Base-by-base conservation (phyloP, 1,140 invertebrate species). In the Brachionus plicatilis region DNA sequence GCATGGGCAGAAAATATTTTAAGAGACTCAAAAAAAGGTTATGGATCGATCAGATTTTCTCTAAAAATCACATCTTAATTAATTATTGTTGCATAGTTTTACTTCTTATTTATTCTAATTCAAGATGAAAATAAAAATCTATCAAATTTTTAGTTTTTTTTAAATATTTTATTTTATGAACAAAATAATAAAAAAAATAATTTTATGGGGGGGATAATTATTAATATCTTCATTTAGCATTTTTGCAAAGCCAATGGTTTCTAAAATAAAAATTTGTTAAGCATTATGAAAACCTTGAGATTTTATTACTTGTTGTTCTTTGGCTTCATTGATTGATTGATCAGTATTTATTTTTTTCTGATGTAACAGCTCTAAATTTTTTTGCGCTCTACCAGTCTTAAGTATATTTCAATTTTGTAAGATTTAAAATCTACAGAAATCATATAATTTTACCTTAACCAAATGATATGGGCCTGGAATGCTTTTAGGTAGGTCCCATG, bases 401-500 rank as follows among this genome's bases (percentile, higher is more conserved):
- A 50, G 50, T 50, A 43, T 1, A 80, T 20, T 56, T 33, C 56
- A 47, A 56, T 0, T 29, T 56, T 56, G 12, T 29, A 24, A 37
- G n/a, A 37, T 37, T 37, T 37, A 6, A 37, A 6, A 37, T 37
- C 7, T 37, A 37, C 4, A 20, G 27, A n/a, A 70, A 56, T n/a
- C 9, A 43, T 41, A 17, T 82, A 82, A 33, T 17, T 43, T 27
- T 68, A 83, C 60, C 45, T 43, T 68, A 37, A 68, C 17, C 33
- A 83, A 37, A 72, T 83, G 82, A 79, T 78, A 85, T 47, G 84
- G 84, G 14, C 75, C 70, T 47, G 70, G 68, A 45, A 78, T 78
- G 12, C 43, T 20, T 66, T 78, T 78, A 17, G 89, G 89, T 85
- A 89, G 85, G 72, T 90, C 89, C 88, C 88, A 90, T 27, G 89